Evolutionary conservation across 2,888 invertebrate genomes (phyloP).

Genomic region (Erpobdella octoculata): DNA sequence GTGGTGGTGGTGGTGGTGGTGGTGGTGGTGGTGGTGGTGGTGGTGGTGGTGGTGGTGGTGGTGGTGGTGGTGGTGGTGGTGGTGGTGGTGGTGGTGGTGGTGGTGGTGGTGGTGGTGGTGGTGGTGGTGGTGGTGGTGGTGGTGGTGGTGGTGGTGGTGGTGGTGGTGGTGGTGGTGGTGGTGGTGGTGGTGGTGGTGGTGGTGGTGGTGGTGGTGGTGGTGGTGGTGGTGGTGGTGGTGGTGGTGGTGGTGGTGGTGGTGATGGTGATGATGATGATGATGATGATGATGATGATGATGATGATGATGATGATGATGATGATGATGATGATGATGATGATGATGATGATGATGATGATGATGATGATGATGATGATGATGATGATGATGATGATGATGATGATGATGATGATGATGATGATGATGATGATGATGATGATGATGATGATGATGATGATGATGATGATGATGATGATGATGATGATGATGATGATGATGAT

Average conservation of each 20-base stretch:
- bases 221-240: background rate
- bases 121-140: too few relatives aligned
- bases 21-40: slow-evolving; percentile 11
- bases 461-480: slow-evolving; percentile 24
- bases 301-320: slow-evolving; percentile 21
- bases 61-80: too few relatives aligned
- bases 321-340: slow-evolving; percentile 29
- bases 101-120: too few relatives aligned
- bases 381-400: slow-evolving; percentile 28
- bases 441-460: slow-evolving; percentile 28
- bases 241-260: slow-evolving; percentile 3
- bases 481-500: slow-evolving; percentile 18
- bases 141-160: background rate
- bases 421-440: slow-evolving; percentile 28
- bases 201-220: background rate
- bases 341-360: background rate
- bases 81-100: too few relatives aligned
- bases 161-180: background rate
- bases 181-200: background rate
- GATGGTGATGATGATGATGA: slow-evolving; percentile 26
- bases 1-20: slow-evolving; percentile 11
- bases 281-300: slow-evolving; percentile 27
- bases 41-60: slow-evolving; percentile 18
- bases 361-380: slow-evolving; percentile 28
- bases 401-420: slow-evolving; percentile 29